These are phyloP conservation scores for Spodoptera littoralis DNA, from an alignment of 2,888 invertebrate species.

Conservation along the genomic window DNA sequence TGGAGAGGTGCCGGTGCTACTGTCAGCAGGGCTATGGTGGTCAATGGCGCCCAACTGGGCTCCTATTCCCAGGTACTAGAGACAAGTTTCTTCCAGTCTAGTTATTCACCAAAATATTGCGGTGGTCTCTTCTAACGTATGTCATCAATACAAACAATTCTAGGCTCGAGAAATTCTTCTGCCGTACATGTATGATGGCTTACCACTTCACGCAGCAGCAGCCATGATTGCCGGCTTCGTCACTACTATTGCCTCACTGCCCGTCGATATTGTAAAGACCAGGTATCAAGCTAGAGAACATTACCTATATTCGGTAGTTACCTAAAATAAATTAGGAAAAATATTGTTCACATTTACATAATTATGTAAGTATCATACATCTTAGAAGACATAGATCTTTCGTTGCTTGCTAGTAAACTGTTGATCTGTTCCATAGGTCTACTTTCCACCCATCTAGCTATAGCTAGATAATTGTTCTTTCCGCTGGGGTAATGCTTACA, in stretches of 20 bases:
- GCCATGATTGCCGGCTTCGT: slow-evolving; percentile 98
- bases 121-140: too few species aligned
- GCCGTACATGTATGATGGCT: slow-evolving; percentile 91
- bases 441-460: too few species aligned
- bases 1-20: slow-evolving; percentile 98
- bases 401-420: too few species aligned
- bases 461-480: too few species aligned
- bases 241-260: slow-evolving; percentile 98
- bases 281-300: slow-evolving; percentile 85
- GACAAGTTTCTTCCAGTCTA: too few species aligned
- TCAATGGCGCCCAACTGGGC: slow-evolving; percentile 99
- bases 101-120: slow-evolving; percentile 5
- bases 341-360: too few species aligned
- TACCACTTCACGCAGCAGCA: slow-evolving; percentile 95
- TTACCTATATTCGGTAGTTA: neutral
- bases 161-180: slow-evolving; percentile 76
- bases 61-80: slow-evolving; percentile 95
- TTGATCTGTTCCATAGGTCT: too few species aligned
- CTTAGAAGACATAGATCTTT: too few species aligned
- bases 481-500: too few species aligned
- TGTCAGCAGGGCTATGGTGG: slow-evolving; percentile 98
- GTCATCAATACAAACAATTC: neutral
- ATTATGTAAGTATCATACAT: too few species aligned
- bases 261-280: slow-evolving; percentile 99
- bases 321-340: too few species aligned